These are phyloP conservation scores for Pristionchus arcanus DNA, from an alignment of 2,888 invertebrate genomes.

Conservation along the genomic window DNA sequence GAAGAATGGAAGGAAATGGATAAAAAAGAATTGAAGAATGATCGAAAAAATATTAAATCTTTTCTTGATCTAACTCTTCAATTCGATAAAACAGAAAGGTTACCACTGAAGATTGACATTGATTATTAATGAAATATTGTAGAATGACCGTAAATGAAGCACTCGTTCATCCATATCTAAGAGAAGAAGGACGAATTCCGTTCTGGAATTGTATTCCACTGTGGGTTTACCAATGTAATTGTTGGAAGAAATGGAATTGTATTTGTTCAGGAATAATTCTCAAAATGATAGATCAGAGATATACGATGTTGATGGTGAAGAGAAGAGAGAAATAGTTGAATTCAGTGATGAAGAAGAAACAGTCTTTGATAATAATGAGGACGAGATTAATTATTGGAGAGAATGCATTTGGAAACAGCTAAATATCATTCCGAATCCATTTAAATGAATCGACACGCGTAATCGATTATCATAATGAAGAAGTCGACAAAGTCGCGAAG, in stretches of 20 bases:
- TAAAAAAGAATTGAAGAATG: constrained; percentile 13
- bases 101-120: not conserved
- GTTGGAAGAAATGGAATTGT: not conserved
- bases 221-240: not conserved
- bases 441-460: not conserved
- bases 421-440: not conserved
- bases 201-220: not conserved
- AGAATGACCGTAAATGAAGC: constrained; percentile 25
- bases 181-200: not conserved
- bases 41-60: not conserved
- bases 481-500: too few relatives aligned
- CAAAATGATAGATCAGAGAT: not conserved
- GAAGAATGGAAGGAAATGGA: not conserved
- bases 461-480: too few relatives aligned
- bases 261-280: not conserved
- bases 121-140: not conserved
- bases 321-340: not conserved
- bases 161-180: not conserved
- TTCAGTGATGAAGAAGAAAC: constrained; percentile 12
- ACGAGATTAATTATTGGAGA: not conserved
- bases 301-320: not conserved
- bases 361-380: not conserved
- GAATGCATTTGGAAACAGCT: not conserved
- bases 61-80: constrained; percentile 3
- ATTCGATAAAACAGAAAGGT: not conserved